Evolutionary conservation across 2,113 vertebrate genomes (phyloP), one percentile per base, ranked within the genome.

Genomic region (Xenopus tropicalis): DNA sequence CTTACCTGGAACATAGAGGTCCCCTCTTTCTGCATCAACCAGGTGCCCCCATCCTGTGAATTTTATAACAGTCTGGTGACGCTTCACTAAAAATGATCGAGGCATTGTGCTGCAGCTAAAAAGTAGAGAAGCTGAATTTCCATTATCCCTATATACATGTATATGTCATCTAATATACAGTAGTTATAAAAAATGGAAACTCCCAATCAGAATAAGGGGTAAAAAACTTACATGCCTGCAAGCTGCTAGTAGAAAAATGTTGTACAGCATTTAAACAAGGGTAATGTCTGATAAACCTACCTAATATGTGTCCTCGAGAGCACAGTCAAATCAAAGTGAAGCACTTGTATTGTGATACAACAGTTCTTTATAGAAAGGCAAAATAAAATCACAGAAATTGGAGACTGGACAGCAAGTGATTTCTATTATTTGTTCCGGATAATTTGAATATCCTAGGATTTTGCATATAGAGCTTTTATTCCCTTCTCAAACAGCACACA

Each of bases 1-100:
- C 72, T 42, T 78, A 85, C 84, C 87, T 83, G 86, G 86, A 25
- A 88, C 48, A 20, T 86, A 87, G 19, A 75, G 11, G 1, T 88
- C 86, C 65, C 85, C 87, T 42, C 82, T 80, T 68, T 85, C 83
- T 66, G 79, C 74, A 77, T 88, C 87, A 16, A 80, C 68, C 48
- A 87, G 70, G 11, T 79, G 79, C 21, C 81, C 77, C 87, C 87
- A 87, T 83, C 75, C 48, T 64, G 70, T 7, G 25, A 11, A 10
- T 51, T 56, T n/a, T 25, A 11, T 46, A 66, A 69, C 37, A 24
- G 82, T 23, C 24, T 73, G 80, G n/a, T 69, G 78, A 12, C 85
- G 82, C 74, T 82, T 87, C 62, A 87, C 84, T 70, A 87, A 78
- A 42, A 88, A 88, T 25, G 69, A 82, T 7, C 81, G 80, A 11